Base-by-base conservation (phyloP, 2,797 vertebrate species). In the Fistularia commersonii region DNA sequence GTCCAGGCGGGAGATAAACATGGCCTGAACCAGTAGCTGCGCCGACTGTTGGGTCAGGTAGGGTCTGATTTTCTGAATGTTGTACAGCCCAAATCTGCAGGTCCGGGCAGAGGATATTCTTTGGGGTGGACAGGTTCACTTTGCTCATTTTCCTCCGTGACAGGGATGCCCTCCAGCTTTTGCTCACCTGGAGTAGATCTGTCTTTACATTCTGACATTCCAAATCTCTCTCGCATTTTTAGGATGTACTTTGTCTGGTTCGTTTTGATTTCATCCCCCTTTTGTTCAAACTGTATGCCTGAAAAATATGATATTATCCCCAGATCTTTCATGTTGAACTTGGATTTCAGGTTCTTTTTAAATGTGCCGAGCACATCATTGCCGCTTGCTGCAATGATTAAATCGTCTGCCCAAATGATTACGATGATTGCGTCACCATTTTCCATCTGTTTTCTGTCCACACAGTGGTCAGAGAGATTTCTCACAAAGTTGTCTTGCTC, bases 241-340 rank as follows among this genome's bases (percentile, higher is more conserved):
- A n/a, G n/a, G n/a, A n/a, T n/a, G n/a, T n/a, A n/a, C n/a, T n/a
- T n/a, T n/a, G n/a, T n/a, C n/a, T 67, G 69, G 11, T 44, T 65
- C 61, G 61, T 58, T 52, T 33, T 69, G 5, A 72, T 65, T 59
- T 72, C 15, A 4, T 23, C n/a, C 9, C 9, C 23, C 11, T 53
- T 51, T 23, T 57, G 68, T 38, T 54, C 54, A 74, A 74, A 77
- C 6, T 77, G 48, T 31, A 71, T 74, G 1, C 69, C 65, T 8
- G 64, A 34, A 32, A 74, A 71, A 15, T 46, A 45, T 3, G 38
- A 54, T 12, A 64, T 63, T 52, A 61, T 56, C 1, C 66, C 74
- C 11, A 58, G 31, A 38, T 67, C 52, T 6, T 72, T 55, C 41
- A 64, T 69, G 23, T 69, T 59, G 31, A 69, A 69, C 14, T 44